A percentile compares a stretch with the other conserved stretches of the same genome.
Conservation (phyloP, 1,140 invertebrate genomes). For the Zaprionus capensis region DNA sequence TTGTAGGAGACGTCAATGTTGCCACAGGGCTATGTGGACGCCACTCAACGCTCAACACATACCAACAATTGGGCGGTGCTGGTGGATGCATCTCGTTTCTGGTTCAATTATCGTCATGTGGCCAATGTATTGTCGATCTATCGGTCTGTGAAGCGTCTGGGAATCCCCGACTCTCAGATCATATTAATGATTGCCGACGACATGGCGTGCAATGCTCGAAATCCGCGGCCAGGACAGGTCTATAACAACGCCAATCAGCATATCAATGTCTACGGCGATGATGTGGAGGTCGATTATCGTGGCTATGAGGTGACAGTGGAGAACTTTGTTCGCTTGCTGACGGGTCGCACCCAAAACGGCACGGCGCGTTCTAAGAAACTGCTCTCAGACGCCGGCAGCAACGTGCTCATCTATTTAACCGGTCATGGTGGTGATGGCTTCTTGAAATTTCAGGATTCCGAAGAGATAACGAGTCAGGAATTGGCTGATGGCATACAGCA, state of each 20-base stretch:
- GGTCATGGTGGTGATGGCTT: slow-evolving; percentile 99
- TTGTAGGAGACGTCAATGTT: slow-evolving; percentile 52
- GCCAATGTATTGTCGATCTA: slow-evolving; percentile 99
- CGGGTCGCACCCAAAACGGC: slow-evolving; percentile 94
- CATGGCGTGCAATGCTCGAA: slow-evolving; percentile 99
- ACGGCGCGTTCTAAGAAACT: slow-evolving; percentile 98
- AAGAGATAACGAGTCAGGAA: slow-evolving; percentile 99
- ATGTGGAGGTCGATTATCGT: slow-evolving; percentile 99
- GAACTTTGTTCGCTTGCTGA: slow-evolving; percentile 98
- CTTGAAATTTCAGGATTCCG: slow-evolving; percentile 99
- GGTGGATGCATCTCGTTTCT: slow-evolving; percentile 98
- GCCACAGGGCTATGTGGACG: slow-evolving; percentile 71
- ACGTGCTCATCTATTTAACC: slow-evolving; percentile 98
- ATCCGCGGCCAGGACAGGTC: slow-evolving; percentile 98
- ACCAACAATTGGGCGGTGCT: slow-evolving; percentile 99
- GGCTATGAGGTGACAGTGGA: slow-evolving; percentile 99
- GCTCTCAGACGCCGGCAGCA: slow-evolving; percentile 98
- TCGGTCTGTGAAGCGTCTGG: slow-evolving; percentile 97
- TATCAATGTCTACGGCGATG: slow-evolving; percentile 99
- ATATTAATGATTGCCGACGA: slow-evolving; percentile 99
- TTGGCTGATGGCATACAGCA: slow-evolving; percentile 99
- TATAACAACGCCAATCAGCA: slow-evolving; percentile 99
- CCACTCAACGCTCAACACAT: slow-evolving; percentile 86
- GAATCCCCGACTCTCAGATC: slow-evolving; percentile 98
- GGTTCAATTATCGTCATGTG: slow-evolving; percentile 99